Evolutionary conservation across 2,888 invertebrate genomes (phyloP).

Genomic region (Eupithecia subfuscata): DNA sequence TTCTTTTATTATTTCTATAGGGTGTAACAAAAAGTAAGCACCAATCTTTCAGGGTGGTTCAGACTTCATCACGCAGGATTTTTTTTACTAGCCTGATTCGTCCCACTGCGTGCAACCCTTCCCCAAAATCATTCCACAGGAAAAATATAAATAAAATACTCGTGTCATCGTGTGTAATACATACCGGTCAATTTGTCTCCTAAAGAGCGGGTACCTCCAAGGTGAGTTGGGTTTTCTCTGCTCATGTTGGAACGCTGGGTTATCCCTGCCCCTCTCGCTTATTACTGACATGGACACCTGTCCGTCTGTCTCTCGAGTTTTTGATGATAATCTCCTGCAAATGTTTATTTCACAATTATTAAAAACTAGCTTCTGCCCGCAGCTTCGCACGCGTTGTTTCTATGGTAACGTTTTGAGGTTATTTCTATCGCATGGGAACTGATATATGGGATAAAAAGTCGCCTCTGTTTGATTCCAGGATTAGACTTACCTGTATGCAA

Average conservation of each 20-base stretch:
- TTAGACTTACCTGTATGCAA: too few relatives aligned
- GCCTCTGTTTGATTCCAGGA: too few relatives aligned
- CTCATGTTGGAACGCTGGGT: constrained; percentile 87
- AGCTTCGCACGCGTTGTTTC: too few relatives aligned
- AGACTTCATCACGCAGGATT: not conserved
- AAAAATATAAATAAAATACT: too few relatives aligned
- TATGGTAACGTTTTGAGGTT: too few relatives aligned
- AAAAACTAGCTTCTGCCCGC: too few relatives aligned
- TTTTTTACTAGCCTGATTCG: too few relatives aligned
- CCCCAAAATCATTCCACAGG: too few relatives aligned
- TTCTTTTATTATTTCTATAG: not conserved
- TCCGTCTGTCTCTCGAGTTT: constrained; percentile 84
- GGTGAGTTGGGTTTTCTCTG: constrained; percentile 87
- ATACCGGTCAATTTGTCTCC: constrained; percentile 80
- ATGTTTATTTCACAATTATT: not conserved
- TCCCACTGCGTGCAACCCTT: too few relatives aligned
- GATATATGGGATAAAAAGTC: too few relatives aligned
- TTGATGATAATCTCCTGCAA: constrained; percentile 87
- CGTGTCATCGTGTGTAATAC: not conserved
- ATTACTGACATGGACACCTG: constrained; percentile 76
- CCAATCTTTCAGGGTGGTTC: not conserved
- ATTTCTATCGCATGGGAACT: too few relatives aligned
- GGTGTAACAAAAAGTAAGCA: not conserved
- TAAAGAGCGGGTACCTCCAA: constrained; percentile 88
- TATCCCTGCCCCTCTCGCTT: constrained; percentile 85